A percentile compares a stretch with the other conserved stretches of the same genome.
These are phyloP conservation scores for Alectura lathami DNA, from an alignment of 2,113 vertebrate species.

Conservation along the genomic window DNA sequence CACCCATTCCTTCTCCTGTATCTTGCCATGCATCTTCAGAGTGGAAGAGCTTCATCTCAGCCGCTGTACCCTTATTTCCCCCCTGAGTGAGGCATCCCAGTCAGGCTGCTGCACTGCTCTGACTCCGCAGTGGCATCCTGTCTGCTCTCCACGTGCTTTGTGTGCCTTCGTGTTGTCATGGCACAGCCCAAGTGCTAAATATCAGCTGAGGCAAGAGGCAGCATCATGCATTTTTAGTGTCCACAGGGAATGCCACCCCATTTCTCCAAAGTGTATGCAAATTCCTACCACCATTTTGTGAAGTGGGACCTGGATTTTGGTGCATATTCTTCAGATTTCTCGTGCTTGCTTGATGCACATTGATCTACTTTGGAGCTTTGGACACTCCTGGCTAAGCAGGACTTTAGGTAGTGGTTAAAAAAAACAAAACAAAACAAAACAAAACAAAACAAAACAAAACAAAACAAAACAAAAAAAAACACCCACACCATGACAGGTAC, in stretches of 20 bases:
- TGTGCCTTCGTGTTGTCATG: background rate
- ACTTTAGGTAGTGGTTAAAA: background rate
- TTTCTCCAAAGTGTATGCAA: background rate
- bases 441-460: background rate
- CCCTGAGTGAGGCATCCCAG: background rate
- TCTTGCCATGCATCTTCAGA: background rate
- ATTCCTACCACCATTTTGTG: background rate
- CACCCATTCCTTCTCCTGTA: background rate
- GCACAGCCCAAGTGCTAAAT: background rate
- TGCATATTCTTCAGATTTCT: background rate
- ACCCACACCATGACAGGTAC: background rate
- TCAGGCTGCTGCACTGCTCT: background rate
- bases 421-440: background rate
- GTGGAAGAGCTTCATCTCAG: background rate
- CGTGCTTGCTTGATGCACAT: background rate
- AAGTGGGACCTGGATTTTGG: background rate
- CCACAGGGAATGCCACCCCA: background rate
- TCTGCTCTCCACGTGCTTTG: background rate
- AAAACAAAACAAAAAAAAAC: background rate
- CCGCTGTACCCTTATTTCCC: background rate
- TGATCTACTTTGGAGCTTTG: background rate
- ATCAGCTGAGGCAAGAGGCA: background rate
- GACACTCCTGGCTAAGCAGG: background rate
- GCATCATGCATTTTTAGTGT: background rate
- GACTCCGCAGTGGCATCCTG: background rate